Percentiles rank a stretch among this genome's conserved stretches.
Conservation (phyloP, 2,888 invertebrate species). For the Antheraea yamamai region DNA sequence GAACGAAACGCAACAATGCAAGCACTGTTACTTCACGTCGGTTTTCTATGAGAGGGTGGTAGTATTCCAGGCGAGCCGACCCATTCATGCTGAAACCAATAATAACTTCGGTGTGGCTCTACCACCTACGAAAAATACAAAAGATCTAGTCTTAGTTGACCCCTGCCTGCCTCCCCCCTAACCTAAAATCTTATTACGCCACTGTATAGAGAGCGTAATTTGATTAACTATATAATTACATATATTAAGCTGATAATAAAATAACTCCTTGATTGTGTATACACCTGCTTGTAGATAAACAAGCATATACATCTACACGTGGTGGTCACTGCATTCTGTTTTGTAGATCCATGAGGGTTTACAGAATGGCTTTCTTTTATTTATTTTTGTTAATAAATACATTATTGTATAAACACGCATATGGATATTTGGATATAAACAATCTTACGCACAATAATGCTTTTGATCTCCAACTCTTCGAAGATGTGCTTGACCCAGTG, state of each 20-base stretch:
- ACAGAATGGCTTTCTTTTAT: neutral
- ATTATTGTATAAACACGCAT: constrained; percentile 23
- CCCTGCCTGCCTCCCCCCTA: no score
- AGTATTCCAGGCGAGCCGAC: no score
- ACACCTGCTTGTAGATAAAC: neutral
- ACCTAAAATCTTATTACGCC: no score
- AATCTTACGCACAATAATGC: constrained; percentile 39
- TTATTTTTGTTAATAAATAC: constrained; percentile 21
- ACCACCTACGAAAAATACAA: no score
- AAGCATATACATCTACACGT: neutral
- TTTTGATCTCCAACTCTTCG: constrained; percentile 56
- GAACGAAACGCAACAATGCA: no score
- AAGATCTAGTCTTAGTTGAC: no score
- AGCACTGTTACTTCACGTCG: no score
- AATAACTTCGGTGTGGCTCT: no score
- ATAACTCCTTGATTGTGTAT: neutral
- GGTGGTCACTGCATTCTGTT: neutral
- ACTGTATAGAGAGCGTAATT: neutral
- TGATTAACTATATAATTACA: neutral
- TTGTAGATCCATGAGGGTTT: neutral
- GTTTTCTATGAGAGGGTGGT: no score
- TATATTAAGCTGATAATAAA: neutral
- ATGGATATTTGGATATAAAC: constrained; percentile 35
- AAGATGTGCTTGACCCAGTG: constrained; percentile 54
- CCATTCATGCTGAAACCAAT: no score